Percentiles rank a stretch among this genome's conserved stretches.
Evolutionary conservation across 1,140 invertebrate species (phyloP).

Genomic region (Drosophila willistoni): DNA sequence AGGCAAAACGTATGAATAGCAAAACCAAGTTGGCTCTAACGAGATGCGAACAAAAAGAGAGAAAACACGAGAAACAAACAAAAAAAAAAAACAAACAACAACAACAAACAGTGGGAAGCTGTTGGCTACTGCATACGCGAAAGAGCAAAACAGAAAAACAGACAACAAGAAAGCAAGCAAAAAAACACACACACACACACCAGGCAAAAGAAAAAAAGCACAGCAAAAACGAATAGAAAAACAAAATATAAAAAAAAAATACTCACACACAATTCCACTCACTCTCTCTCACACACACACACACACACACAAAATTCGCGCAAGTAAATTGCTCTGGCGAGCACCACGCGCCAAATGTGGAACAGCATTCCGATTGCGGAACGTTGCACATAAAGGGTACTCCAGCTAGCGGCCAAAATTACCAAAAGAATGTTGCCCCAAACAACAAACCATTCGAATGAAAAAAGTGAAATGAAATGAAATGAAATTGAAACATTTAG

Average conservation of each 20-base stretch:
- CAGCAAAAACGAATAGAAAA: constrained; percentile 9
- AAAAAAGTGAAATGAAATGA: background rate
- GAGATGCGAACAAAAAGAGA: constrained; percentile 13
- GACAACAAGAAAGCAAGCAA: constrained; percentile 23
- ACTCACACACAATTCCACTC: constrained; percentile 7
- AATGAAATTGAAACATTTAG: background rate
- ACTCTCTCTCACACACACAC: background rate
- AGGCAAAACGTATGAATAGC: constrained; percentile 69
- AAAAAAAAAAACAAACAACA: background rate
- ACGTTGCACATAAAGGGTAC: constrained; percentile 42
- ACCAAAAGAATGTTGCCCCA: background rate
- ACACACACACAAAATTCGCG: constrained; percentile 18
- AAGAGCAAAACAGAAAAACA: constrained; percentile 41
- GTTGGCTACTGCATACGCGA: constrained; percentile 10
- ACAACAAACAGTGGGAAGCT: constrained; percentile 19
- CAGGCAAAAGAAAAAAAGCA: constrained; percentile 19
- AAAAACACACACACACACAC: constrained; percentile 3
- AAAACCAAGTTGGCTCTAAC: constrained; percentile 33
- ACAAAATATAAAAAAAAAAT: constrained; percentile 27
- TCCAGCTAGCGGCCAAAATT: background rate
- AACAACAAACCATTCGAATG: background rate
- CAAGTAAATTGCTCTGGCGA: constrained; percentile 71
- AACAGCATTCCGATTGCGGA: constrained; percentile 41
- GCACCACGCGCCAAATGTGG: constrained; percentile 62
- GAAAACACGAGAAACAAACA: background rate